A percentile compares a stretch with the other conserved stretches of the same genome.
Conservation (phyloP, 2,888 invertebrate genomes). For the Drosophila mercatorum region DNA sequence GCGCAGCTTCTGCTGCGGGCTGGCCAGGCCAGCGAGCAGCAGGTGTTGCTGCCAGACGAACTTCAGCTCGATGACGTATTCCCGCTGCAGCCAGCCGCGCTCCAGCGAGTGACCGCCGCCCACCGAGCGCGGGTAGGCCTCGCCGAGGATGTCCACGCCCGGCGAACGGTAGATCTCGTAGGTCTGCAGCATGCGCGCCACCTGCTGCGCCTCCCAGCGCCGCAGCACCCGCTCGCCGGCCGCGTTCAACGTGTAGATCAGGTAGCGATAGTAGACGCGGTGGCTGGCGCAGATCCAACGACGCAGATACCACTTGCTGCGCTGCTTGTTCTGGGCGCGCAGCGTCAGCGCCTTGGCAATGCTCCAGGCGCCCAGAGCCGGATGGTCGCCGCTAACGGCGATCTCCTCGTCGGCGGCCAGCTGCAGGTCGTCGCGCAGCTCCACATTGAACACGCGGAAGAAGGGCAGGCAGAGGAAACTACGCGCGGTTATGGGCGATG, state of each 20-base stretch:
- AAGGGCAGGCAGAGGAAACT: conserved; percentile 75
- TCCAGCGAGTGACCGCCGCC: conserved; percentile 85
- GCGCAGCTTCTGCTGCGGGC: conserved; percentile 17
- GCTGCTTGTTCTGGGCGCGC: conserved; percentile 80
- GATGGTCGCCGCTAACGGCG: conserved; percentile 89
- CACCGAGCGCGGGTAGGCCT: conserved; percentile 55
- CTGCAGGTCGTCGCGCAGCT: conserved; percentile 83
- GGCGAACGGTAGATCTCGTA: conserved; percentile 69
- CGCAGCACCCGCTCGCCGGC: conserved; percentile 72
- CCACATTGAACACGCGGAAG: conserved; percentile 76
- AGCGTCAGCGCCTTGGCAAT: conserved; percentile 86
- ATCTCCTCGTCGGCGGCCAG: conserved; percentile 87
- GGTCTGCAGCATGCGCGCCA: conserved; percentile 77
- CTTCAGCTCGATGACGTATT: conserved; percentile 91
- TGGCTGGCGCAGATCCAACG: conserved; percentile 87
- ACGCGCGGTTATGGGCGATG: conserved; percentile 47
- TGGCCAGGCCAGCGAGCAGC: conserved; percentile 85
- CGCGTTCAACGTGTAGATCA: conserved; percentile 70
- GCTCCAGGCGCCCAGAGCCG: conserved; percentile 90
- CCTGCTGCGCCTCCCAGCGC: conserved; percentile 86
- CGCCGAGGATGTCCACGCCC: conserved; percentile 68
- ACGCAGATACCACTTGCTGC: conserved; percentile 86
- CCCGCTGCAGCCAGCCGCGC: conserved; percentile 92
- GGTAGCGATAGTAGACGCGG: conserved; percentile 84
- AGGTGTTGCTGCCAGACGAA: conserved; percentile 90